Percentiles rank a stretch among this genome's conserved stretches.
These are phyloP conservation scores for Drosophila borborema DNA, from an alignment of 2,888 invertebrate species.

Conservation along the genomic window DNA sequence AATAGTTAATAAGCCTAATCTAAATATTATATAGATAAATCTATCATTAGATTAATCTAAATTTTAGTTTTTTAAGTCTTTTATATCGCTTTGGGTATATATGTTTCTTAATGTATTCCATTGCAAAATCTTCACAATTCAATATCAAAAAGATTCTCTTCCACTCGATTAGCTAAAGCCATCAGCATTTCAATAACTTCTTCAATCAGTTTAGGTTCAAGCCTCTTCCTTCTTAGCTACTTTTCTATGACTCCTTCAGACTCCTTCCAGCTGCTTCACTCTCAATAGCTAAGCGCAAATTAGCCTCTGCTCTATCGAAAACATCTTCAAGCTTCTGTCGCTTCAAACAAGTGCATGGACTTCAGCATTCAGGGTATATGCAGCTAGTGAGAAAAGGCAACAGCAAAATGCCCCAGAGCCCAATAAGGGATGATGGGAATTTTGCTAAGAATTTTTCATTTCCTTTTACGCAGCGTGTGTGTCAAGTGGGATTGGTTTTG, in stretches of 20 bases:
- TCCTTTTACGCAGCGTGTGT: constrained; percentile 62
- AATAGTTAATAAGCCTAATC: too few species aligned
- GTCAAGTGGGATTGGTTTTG: constrained; percentile 32
- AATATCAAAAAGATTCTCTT: background rate
- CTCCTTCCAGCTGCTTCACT: too few species aligned
- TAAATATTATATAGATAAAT: background rate
- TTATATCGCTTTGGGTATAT: too few species aligned
- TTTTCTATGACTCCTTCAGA: background rate
- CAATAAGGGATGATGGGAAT: constrained; percentile 81
- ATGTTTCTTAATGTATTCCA: too few species aligned
- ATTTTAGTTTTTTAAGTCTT: background rate
- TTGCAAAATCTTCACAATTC: background rate
- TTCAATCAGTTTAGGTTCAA: background rate
- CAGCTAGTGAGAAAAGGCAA: constrained; percentile 21
- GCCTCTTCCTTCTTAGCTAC: background rate
- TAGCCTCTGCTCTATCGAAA: too few species aligned
- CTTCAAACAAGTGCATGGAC: background rate
- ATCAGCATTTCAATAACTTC: background rate
- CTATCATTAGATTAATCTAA: background rate
- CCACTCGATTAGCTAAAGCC: too few species aligned
- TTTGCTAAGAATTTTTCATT: constrained; percentile 78
- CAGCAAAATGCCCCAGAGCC: constrained; percentile 69
- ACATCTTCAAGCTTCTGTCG: background rate
- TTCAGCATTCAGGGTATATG: constrained; percentile 17
- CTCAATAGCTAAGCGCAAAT: too few species aligned